Conservation (phyloP, 2,113 vertebrate genomes). For the Syngnathus floridae region DNA sequence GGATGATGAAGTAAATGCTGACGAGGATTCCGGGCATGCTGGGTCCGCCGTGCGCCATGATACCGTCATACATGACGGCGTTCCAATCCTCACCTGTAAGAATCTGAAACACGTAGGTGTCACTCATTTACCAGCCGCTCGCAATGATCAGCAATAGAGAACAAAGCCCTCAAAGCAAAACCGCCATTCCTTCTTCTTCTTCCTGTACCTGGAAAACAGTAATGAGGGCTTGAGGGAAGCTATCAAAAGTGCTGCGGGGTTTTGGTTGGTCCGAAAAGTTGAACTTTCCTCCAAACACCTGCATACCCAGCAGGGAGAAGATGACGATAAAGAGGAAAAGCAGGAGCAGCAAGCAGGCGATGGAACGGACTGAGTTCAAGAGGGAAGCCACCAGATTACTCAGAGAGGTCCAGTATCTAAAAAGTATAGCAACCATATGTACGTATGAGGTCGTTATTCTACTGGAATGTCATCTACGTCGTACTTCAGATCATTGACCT, state of each 20-base stretch:
- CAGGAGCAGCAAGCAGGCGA: slow-evolving; percentile 89
- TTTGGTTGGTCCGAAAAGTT: slow-evolving; percentile 81
- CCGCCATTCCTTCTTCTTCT: not conserved
- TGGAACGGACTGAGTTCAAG: slow-evolving; percentile 92
- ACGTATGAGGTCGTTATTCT: no score
- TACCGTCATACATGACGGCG: slow-evolving; percentile 89
- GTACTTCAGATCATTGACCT: slow-evolving; percentile 67
- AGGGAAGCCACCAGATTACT: slow-evolving; percentile 93
- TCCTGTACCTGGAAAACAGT: slow-evolving; percentile 89
- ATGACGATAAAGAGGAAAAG: slow-evolving; percentile 96
- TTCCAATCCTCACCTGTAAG: slow-evolving; percentile 95
- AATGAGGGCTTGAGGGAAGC: slow-evolving; percentile 94
- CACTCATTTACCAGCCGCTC: no score
- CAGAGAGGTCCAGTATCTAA: slow-evolving; percentile 89
- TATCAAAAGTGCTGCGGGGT: slow-evolving; percentile 91
- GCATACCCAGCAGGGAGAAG: slow-evolving; percentile 94
- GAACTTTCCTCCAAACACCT: slow-evolving; percentile 94
- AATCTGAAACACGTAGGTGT: slow-evolving; percentile 65
- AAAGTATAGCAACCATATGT: not conserved
- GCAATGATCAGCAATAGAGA: no score
- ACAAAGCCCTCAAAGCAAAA: no score
- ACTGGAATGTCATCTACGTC: not conserved
- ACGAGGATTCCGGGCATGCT: slow-evolving; percentile 85
- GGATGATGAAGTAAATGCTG: slow-evolving; percentile 89
- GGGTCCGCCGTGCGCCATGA: slow-evolving; percentile 89